Conservation (phyloP, 2,113 vertebrate genomes). For the Urocitellus parryii region DNA sequence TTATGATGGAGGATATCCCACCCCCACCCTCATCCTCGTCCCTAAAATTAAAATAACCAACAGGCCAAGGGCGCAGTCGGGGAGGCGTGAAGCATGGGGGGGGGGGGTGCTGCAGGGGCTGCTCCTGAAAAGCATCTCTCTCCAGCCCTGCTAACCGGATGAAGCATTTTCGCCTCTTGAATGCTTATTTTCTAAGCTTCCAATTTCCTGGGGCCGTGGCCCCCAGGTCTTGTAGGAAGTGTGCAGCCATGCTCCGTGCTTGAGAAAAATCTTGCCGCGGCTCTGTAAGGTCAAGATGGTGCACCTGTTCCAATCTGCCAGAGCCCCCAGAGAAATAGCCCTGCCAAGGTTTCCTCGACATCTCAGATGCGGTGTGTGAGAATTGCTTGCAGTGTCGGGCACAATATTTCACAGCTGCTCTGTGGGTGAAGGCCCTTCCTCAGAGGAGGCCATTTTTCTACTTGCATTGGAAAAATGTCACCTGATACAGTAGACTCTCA, state of each 20-base stretch:
- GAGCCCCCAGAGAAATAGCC: slow-evolving; percentile 69
- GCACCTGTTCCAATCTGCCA: slow-evolving; percentile 66
- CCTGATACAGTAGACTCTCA: neutral
- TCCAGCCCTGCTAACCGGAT: slow-evolving; percentile 45
- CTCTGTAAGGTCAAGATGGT: slow-evolving; percentile 67
- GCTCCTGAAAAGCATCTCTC: neutral
- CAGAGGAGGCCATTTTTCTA: slow-evolving; percentile 63
- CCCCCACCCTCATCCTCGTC: neutral
- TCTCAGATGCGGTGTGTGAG: slow-evolving; percentile 22
- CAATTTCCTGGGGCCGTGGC: slow-evolving; percentile 67
- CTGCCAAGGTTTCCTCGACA: slow-evolving; percentile 59
- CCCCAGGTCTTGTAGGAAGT: slow-evolving; percentile 42
- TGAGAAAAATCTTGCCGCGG: slow-evolving; percentile 57
- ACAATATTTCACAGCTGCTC: slow-evolving; percentile 64
- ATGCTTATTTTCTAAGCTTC: slow-evolving; percentile 68
- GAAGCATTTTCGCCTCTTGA: slow-evolving; percentile 40
- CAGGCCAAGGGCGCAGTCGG: neutral
- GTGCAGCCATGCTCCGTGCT: slow-evolving; percentile 58
- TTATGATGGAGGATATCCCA: neutral
- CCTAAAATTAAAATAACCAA: neutral
- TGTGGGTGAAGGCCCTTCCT: slow-evolving; percentile 60
- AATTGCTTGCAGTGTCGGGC: slow-evolving; percentile 38
- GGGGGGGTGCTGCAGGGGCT: rapidly evolving
- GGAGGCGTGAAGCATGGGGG: neutral
- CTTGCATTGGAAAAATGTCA: slow-evolving; percentile 57